Base-by-base conservation (phyloP, 2,113 vertebrate genomes). In the Bubalus kerabau region DNA sequence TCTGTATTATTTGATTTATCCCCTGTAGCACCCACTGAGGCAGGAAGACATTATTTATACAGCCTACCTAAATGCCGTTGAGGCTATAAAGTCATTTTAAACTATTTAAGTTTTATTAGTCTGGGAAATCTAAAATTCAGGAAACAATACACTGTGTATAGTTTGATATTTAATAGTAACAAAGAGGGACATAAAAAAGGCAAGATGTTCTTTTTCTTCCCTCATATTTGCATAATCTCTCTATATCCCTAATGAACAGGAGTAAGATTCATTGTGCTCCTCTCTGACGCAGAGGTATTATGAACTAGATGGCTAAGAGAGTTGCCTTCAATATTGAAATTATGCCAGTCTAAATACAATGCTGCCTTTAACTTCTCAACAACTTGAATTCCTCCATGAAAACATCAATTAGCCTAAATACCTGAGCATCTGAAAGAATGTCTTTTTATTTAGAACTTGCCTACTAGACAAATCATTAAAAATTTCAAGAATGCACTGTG, bases 381-480 rank as follows among this genome's bases (percentile, higher is more conserved):
- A 83, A 93, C 59, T 85, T 48, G 24, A 97, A 80, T 94, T 64
- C 6, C 64, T 97, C 62, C 24, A 21, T 82, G 57, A 95, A 96
- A 96, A 43, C 21, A 62, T 71, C 85, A 96, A 62, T 74, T 95
- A 96, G 12, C 56, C 54, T 91, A 93, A 96, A 80, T 95, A 93
- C 60, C 23, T 76, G 40, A 98, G n/a, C 30, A 96, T 96, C 95
- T 95, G 86, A 88, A 95, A 85, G 23, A 50, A 92, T 86, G 92
- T 76, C 71, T 85, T 97, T 74, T 97, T 92, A 92, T 97, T 97
- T 82, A 97, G n/a, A 50, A 52, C 82, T 98, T 95, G 24, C 56
- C 95, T 96, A 91, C 60, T 17, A 64, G 48, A 92, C 52, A 93
- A 95, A 46, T 96, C 28, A 85, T 96, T 97, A 95, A 97, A 64